Evolutionary conservation across 2,888 invertebrate species (phyloP), one percentile per base, ranked within the genome.

Genomic region (Maniola hyperantus): DNA sequence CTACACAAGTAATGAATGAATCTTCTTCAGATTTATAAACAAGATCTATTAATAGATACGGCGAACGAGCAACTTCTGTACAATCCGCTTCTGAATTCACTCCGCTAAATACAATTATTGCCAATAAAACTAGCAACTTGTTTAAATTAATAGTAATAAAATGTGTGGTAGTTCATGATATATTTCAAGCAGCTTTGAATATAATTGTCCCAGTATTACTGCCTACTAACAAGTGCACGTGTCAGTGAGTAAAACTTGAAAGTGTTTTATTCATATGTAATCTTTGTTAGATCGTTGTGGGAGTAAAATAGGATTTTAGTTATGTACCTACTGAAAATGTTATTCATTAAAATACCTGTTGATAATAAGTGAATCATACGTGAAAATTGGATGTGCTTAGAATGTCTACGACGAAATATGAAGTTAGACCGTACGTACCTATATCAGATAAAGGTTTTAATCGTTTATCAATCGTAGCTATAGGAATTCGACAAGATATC

Each of bases 41-140:
- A 51, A 51, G 18, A 62, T 53, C 42, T 62, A 62, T 51, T 62
- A 62, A 26, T 53, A 62, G 33, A 4, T 20, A 20, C 11, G 36
- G 36, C 7, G 39, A 18, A 20, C 7, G 18, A 57, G 39, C 57
- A 13, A 13, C 18, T 57, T 57, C 39, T 18, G 55, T 20, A 20
- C 11, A 20, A 26, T 42, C 6, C 11, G 42, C 20, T 42, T 42
- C 42, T 42, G 20, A 42, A 42, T 11, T 5, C 5, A 10, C 6
- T 20, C 57, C 10, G 11, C 20, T 57, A 20, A 55, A 36, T 18
- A 55, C 26, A 42, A 42, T 57, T 57, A 42, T 20, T 42, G 42
- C 20, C 57, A 57, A 42, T 57, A 42, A 57, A 57, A 42, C 20
- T 8, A 57, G 11, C 13, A 10, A 57, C 20, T 42, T 20, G 57